A percentile compares a stretch with the other conserved stretches of the same genome.
These are phyloP conservation scores for Phrynosoma platyrhinos DNA, from an alignment of 2,113 vertebrate species.

Conservation along the genomic window DNA sequence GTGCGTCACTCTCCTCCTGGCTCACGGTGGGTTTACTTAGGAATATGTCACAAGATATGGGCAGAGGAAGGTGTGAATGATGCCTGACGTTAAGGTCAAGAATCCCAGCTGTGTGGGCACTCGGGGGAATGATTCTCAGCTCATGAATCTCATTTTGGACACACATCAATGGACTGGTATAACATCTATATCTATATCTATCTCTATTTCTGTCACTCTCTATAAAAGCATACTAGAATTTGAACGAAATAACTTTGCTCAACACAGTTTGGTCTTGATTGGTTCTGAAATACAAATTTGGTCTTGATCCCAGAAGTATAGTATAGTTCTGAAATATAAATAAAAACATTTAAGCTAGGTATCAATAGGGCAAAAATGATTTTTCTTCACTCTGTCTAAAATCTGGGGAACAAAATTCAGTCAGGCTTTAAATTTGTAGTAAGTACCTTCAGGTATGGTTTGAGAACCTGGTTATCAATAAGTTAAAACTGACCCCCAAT, in stretches of 20 bases:
- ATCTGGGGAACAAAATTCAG: not conserved
- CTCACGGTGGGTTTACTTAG: slow-evolving; percentile 8
- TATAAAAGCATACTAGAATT: not conserved
- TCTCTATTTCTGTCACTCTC: not conserved
- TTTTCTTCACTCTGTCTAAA: not conserved
- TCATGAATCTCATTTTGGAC: not conserved
- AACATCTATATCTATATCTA: not conserved
- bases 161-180: not conserved
- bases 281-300: not conserved
- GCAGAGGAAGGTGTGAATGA: slow-evolving; percentile 12
- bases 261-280: not conserved
- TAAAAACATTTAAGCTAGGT: not conserved
- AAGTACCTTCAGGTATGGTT: not conserved
- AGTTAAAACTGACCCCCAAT: not conserved
- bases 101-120: slow-evolving; percentile 9
- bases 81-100: slow-evolving; percentile 33
- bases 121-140: slow-evolving; percentile 2
- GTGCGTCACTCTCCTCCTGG: slow-evolving; percentile 14
- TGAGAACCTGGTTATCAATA: not conserved
- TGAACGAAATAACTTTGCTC: not conserved
- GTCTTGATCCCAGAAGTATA: not conserved
- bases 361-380: not conserved
- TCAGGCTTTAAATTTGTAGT: no score
- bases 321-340: not conserved
- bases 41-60: slow-evolving; percentile 28